Evolutionary conservation across 2,113 vertebrate species (phyloP), one percentile per base, ranked within the genome.

Genomic region (Cnemophilus loriae): DNA sequence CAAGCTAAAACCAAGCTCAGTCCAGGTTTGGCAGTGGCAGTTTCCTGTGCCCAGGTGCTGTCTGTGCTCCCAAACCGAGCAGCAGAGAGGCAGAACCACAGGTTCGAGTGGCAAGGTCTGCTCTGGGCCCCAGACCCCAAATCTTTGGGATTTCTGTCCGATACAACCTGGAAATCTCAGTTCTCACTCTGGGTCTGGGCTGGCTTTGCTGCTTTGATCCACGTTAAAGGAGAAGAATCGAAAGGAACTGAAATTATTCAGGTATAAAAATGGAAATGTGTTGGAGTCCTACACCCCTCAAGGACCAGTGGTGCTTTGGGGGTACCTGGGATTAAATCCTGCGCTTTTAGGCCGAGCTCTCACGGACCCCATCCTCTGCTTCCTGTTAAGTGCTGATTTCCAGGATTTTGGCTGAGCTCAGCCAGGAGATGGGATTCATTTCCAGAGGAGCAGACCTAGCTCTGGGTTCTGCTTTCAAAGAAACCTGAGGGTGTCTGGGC

Each of bases 401-500:
- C 64, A 80, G 67, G 67, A 23, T 50, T 85, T 81, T 75, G 96
- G 68, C 60, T 41, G 59, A 78, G 93, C 50, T 83, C 67, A 74
- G 78, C 13, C 6, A 53, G 63, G 81, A 87, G 84, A 69, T 33
- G 47, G 89, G 64, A 84, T 69, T 78, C 16, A 60, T 90, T 95
- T 88, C 87, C 71, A 77, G 15, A 49, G 59, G 76, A 83, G 17
- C 79, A 73, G 39, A 74, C 30, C 13, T 3, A 47, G n/a, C 55
- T 86, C 87, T 50, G 49, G 59, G n/a, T 84, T 75, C 71, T 71
- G 68, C 81, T 90, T 88, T 84, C 79, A 96, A 70, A 84, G 87
- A 75, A 86, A 91, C 52, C 56, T 1, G 6, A 78, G 68, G 92
- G 83, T 92, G 56, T 86, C 68, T 7, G 5, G 33, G 50, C 71